A percentile compares a stretch with the other conserved stretches of the same genome.
phyloP scores from a whole-genome alignment of 2,113 vertebrate genomes.

The Mus pahari region DNA sequence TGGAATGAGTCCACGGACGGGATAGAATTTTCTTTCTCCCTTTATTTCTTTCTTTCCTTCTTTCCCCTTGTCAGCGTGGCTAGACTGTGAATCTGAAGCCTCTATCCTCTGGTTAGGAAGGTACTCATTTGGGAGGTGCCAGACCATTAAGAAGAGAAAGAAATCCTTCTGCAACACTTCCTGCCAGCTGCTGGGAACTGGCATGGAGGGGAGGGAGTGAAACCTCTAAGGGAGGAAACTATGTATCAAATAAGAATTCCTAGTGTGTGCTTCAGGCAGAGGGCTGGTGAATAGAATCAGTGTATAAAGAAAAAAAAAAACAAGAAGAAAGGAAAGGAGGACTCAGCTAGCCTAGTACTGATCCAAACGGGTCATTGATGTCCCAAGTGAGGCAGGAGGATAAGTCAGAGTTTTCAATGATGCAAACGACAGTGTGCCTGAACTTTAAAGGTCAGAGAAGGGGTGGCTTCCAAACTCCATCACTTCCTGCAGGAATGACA shows the following conservation, averaged over 20 bases:
- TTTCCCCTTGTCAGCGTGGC: neutral
- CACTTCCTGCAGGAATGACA: neutral
- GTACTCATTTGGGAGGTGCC: constrained; percentile 60
- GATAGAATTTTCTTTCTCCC: neutral
- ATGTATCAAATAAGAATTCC: constrained; percentile 41
- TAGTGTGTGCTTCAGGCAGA: neutral
- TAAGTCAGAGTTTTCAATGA: neutral
- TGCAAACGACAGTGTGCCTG: neutral
- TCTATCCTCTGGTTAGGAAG: constrained; percentile 60
- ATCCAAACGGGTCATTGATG: neutral
- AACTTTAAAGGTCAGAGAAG: neutral
- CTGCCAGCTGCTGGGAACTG: constrained; percentile 55
- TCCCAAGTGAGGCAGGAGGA: neutral
- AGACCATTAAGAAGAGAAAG: constrained; percentile 62
- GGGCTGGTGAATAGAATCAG: neutral
- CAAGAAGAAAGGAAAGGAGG: neutral
- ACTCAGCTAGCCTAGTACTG: neutral
- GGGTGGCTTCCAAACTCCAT: neutral
- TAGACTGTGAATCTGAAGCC: constrained; percentile 70
- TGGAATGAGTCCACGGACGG: neutral
- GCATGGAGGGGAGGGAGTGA: neutral
- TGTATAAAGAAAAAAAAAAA: neutral
- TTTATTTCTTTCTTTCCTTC: no score
- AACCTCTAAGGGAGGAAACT: constrained; percentile 26
- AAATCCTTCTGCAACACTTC: constrained; percentile 60